Conservation (phyloP, 2,888 invertebrate genomes). For the Masnerella sp. region DNA sequence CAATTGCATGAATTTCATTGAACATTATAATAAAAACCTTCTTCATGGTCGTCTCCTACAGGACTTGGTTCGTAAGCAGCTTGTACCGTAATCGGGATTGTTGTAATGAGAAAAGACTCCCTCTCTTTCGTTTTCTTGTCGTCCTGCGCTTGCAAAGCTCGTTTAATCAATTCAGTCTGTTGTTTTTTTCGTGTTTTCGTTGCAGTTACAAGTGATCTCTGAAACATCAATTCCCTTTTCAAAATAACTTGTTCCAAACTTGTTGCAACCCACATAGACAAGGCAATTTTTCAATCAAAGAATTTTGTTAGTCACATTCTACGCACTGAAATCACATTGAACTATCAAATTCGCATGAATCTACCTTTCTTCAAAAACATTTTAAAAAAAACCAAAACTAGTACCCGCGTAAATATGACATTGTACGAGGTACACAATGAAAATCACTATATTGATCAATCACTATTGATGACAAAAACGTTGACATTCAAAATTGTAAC, state of each 20-base stretch:
- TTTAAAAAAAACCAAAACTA: slow-evolving; percentile 10
- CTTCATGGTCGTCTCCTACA: slow-evolving; percentile 90
- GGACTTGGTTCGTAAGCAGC: slow-evolving; percentile 97
- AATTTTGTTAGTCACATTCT: slow-evolving; percentile 19
- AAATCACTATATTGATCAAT: not conserved
- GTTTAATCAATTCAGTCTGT: slow-evolving; percentile 97
- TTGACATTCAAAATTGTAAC: slow-evolving; percentile 13
- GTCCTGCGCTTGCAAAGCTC: slow-evolving; percentile 96
- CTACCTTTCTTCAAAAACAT: slow-evolving; percentile 13
- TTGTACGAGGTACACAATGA: slow-evolving; percentile 2
- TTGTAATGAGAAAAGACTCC: slow-evolving; percentile 96
- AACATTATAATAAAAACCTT: no score
- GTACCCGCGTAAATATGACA: not conserved
- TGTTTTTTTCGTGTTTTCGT: slow-evolving; percentile 99
- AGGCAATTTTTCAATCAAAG: slow-evolving; percentile 10
- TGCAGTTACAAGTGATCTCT: slow-evolving; percentile 97
- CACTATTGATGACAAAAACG: slow-evolving; percentile 8
- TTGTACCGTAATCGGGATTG: slow-evolving; percentile 95
- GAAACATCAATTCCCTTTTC: slow-evolving; percentile 61
- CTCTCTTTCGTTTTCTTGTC: slow-evolving; percentile 96
- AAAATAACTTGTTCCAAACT: no score
- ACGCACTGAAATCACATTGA: slow-evolving; percentile 4
- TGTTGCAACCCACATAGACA: no score
- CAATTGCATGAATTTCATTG: no score
- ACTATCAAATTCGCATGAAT: slow-evolving; percentile 5